These are phyloP conservation scores for Craniophora ligustri DNA, from an alignment of 2,888 invertebrate species.

Conservation along the genomic window DNA sequence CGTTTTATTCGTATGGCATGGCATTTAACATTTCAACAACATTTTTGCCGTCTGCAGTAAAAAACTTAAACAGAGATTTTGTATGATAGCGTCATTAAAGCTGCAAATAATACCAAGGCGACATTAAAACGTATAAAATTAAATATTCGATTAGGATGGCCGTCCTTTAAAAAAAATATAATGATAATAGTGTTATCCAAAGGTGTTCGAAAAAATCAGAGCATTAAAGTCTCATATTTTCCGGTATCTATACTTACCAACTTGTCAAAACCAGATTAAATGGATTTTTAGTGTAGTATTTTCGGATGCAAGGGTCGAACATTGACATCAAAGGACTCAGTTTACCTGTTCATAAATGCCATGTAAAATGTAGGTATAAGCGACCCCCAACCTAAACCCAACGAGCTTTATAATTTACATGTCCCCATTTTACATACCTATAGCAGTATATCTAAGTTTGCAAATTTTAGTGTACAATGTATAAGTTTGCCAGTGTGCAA, in stretches of 20 bases:
- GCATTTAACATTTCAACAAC: background rate
- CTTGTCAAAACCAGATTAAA: conserved; percentile 32
- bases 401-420: background rate
- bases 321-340: too few relatives aligned
- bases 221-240: background rate
- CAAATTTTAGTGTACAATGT: background rate
- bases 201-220: background rate
- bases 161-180: background rate
- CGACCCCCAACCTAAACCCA: too few relatives aligned
- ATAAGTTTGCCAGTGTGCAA: background rate
- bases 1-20: background rate
- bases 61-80: too few relatives aligned
- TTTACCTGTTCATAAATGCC: conserved; percentile 1
- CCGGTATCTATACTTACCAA: too few relatives aligned
- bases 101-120: too few relatives aligned
- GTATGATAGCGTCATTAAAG: too few relatives aligned
- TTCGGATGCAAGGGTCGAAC: conserved; percentile 44
- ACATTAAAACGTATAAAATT: background rate
- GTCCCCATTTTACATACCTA: background rate
- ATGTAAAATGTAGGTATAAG: background rate
- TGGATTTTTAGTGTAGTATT: background rate
- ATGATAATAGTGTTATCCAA: too few relatives aligned
- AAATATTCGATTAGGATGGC: background rate
- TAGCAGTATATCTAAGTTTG: background rate
- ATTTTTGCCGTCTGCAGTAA: background rate